Percentiles rank a stretch among this genome's conserved stretches.
Conservation (phyloP, 2,113 vertebrate genomes). For the Puntigrus tetrazona region DNA sequence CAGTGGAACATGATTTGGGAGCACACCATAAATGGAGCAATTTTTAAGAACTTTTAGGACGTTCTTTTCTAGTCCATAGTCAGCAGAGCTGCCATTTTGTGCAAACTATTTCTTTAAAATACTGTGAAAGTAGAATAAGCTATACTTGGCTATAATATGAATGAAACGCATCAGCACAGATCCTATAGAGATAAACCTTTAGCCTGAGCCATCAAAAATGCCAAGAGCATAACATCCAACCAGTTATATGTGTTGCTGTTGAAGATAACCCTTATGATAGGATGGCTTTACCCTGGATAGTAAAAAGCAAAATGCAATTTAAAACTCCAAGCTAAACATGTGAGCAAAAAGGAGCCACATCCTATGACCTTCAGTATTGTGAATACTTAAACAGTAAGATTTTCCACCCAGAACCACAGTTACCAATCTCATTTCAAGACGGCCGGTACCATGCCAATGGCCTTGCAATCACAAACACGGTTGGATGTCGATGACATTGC, state of each 20-base stretch:
- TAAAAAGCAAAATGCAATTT: conserved; percentile 38
- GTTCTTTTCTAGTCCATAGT: not conserved
- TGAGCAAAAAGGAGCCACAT: not conserved
- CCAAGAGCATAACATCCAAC: not conserved
- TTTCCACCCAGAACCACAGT: conserved; percentile 43
- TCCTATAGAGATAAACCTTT: not conserved
- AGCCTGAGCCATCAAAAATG: not conserved
- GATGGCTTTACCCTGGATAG: conserved; percentile 2
- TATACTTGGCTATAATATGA: not conserved
- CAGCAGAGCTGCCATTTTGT: not conserved
- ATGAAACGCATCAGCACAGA: not conserved
- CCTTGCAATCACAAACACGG: conserved; percentile 46
- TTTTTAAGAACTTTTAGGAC: not conserved
- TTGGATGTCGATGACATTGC: conserved; percentile 36
- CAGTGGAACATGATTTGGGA: not conserved
- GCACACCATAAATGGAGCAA: no score
- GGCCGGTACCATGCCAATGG: conserved; percentile 30
- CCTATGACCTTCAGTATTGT: conserved; percentile 18
- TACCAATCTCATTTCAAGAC: conserved; percentile 37
- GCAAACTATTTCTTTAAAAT: not conserved
- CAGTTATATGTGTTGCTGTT: conserved; percentile 1
- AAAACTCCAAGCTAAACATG: not conserved
- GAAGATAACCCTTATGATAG: conserved; percentile 22
- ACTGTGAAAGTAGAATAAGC: not conserved
- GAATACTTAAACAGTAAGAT: conserved; percentile 41